phyloP scores from a whole-genome alignment of 2,797 vertebrate genomes.

The Clarias laeviceps region DNA sequence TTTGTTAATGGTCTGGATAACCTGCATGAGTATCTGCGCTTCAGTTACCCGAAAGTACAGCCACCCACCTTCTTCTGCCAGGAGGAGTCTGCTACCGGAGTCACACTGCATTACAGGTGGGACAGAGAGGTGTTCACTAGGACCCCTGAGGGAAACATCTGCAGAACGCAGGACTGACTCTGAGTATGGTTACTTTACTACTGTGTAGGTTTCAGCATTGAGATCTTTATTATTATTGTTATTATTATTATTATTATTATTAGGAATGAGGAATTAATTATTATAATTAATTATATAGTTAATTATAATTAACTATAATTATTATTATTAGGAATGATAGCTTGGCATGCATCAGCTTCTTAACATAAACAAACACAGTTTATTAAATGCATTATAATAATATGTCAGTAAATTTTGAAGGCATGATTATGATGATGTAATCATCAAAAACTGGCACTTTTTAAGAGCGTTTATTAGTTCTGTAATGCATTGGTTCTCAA shows the following conservation, averaged over 20 bases:
- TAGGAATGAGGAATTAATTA: too few species aligned
- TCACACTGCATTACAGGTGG: conserved; percentile 79
- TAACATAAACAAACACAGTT: background rate
- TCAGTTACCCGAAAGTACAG: conserved; percentile 81
- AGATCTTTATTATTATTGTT: background rate
- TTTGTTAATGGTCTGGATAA: conserved; percentile 81
- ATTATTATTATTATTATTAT: too few species aligned
- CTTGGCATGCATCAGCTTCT: background rate
- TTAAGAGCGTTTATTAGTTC: background rate
- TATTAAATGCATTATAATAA: background rate
- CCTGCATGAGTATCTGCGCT: conserved; percentile 78
- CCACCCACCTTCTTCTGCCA: conserved; percentile 81
- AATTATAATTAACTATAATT: too few species aligned
- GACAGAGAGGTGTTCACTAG: background rate
- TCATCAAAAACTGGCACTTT: background rate
- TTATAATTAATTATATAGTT: too few species aligned
- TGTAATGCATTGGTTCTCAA: background rate
- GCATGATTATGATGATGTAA: background rate
- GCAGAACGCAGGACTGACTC: background rate
- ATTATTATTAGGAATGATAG: background rate
- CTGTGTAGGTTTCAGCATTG: background rate
- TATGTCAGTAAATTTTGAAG: background rate
- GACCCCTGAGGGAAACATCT: background rate
- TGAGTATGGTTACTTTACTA: background rate
- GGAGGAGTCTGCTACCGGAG: conserved; percentile 77